Percentiles rank a stretch among this genome's conserved stretches.
Evolutionary conservation across 2,797 vertebrate species (phyloP).

Genomic region (Sebastes umbrosus): DNA sequence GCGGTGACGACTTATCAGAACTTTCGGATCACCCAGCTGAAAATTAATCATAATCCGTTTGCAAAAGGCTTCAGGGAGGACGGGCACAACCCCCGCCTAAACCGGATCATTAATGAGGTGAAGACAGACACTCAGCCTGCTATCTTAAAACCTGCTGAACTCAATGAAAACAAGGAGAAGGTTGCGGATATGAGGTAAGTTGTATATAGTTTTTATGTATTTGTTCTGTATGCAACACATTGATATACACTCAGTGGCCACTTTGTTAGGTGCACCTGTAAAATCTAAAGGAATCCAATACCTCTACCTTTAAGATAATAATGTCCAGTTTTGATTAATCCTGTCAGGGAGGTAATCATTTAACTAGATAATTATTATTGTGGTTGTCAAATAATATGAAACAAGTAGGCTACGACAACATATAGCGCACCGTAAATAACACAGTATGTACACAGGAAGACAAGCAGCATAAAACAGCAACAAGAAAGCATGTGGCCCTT

Average conservation of each 20-base stretch:
- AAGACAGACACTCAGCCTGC: neutral
- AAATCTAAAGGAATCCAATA: neutral
- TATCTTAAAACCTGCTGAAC: neutral
- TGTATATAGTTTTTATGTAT: neutral
- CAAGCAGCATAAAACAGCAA: neutral
- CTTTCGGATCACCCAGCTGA: constrained; percentile 92
- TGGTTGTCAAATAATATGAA: neutral
- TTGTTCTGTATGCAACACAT: neutral
- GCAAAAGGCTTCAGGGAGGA: constrained; percentile 93
- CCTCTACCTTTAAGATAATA: neutral
- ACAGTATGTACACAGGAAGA: neutral
- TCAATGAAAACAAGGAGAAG: neutral
- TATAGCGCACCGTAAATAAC: neutral
- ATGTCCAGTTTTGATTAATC: neutral
- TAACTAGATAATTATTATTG: neutral
- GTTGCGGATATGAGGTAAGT: constrained; percentile 47
- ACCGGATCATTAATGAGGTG: constrained; percentile 16
- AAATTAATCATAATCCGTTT: constrained; percentile 96
- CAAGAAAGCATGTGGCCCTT: too few species aligned
- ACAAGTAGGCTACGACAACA: neutral
- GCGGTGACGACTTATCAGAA: constrained; percentile 96
- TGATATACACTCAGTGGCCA: too few species aligned
- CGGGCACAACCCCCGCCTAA: constrained; percentile 80
- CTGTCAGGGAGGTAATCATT: neutral
- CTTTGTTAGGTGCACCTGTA: neutral